Evolutionary conservation across 2,888 invertebrate species (phyloP).

Genomic region (Drosophila rubida): DNA sequence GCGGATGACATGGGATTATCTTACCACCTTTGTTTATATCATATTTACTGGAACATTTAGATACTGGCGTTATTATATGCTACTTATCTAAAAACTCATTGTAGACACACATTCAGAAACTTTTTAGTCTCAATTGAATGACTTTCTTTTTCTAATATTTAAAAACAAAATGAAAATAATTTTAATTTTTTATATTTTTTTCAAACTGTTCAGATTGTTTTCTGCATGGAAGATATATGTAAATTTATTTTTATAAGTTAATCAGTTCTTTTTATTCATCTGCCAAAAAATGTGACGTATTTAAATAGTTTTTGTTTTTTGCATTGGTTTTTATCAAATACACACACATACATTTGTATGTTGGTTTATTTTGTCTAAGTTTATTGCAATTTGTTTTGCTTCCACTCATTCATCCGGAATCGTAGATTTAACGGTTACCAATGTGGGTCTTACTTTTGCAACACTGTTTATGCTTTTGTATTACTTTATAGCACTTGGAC

Average conservation of each 20-base stretch:
- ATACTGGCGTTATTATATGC: neutral
- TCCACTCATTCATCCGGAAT: neutral
- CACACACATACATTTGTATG: neutral
- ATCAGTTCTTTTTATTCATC: neutral
- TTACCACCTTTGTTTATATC: slow-evolving; percentile 37
- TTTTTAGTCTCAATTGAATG: neutral
- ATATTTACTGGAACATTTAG: neutral
- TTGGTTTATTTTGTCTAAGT: neutral
- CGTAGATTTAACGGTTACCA: slow-evolving; percentile 31
- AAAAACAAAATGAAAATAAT: neutral
- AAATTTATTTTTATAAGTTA: neutral
- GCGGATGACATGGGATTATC: slow-evolving; percentile 38
- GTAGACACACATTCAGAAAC: neutral
- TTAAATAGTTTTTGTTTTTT: slow-evolving; percentile 1
- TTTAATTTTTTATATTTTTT: neutral
- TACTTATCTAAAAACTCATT: neutral
- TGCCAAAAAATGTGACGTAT: neutral
- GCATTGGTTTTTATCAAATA: slow-evolving; percentile 9
- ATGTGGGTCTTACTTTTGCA: slow-evolving; percentile 25
- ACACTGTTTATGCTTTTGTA: slow-evolving; percentile 28
- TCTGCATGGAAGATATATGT: neutral
- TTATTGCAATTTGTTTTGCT: slow-evolving; percentile 35
- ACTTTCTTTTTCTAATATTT: neutral
- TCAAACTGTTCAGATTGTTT: neutral
- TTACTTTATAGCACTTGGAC: slow-evolving; percentile 32